phyloP scores from a whole-genome alignment of 2,113 vertebrate species.

The Chrysochloris asiatica region DNA sequence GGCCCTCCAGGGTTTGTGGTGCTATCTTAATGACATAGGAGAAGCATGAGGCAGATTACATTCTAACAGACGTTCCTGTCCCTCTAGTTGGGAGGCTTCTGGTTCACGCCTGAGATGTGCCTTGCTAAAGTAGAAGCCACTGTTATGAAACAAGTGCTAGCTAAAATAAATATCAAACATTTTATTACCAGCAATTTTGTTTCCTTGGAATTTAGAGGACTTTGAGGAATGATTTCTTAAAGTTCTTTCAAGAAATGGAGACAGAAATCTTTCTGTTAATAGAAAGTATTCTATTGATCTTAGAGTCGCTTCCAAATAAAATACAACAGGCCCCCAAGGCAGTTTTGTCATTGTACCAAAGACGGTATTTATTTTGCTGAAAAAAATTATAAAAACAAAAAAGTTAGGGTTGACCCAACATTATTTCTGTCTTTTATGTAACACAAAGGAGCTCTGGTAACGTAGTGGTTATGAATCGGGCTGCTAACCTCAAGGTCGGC shows the following conservation, averaged over 20 bases:
- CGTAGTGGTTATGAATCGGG: no score
- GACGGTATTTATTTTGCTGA: neutral
- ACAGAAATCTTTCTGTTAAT: neutral
- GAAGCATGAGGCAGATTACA: neutral
- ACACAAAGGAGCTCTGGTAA: no score
- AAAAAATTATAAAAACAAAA: neutral
- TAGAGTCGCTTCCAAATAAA: conserved; percentile 11
- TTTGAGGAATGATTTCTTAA: conserved; percentile 35
- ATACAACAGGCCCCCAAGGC: neutral
- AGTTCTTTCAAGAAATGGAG: neutral
- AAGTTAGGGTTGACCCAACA: neutral
- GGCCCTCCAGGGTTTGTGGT: neutral
- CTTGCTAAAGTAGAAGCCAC: neutral
- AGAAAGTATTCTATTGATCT: neutral
- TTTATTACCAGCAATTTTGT: neutral
- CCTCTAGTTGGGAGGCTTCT: neutral
- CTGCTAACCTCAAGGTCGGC: no score
- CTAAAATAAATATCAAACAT: conserved; percentile 32
- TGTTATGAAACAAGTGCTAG: neutral
- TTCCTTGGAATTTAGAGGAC: neutral
- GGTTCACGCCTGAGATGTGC: neutral
- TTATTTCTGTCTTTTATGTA: no score
- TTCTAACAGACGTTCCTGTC: neutral
- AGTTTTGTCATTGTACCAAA: neutral
- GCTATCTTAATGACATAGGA: neutral